A percentile compares a stretch with the other conserved stretches of the same genome.
phyloP scores from a whole-genome alignment of 2,113 vertebrate species.

The Forbesichthys agassizii region DNA sequence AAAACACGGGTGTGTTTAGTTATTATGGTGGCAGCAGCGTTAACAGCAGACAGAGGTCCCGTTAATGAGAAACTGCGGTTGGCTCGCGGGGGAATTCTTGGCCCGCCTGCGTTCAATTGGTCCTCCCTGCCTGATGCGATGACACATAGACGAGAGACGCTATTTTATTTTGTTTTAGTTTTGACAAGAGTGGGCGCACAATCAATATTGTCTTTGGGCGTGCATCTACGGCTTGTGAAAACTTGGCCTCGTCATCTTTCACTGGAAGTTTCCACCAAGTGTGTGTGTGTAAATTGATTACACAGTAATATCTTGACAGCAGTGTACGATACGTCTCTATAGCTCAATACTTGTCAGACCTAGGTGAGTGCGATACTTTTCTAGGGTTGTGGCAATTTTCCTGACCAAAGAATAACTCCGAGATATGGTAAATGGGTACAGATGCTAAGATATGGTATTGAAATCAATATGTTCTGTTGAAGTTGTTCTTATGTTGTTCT shows the following conservation, averaged over 20 bases:
- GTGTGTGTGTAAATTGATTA: conserved; percentile 17
- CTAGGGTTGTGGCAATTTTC: too few relatives aligned
- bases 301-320: conserved; percentile 23
- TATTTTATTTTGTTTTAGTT: background rate
- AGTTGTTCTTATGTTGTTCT: too few relatives aligned
- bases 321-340: conserved; percentile 2
- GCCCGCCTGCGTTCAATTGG: background rate
- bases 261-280: conserved; percentile 28
- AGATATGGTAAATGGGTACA: too few relatives aligned
- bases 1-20: background rate
- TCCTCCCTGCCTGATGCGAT: conserved; percentile 28
- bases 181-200: background rate
- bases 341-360: background rate
- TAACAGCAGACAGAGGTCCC: background rate
- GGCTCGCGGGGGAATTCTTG: conserved; percentile 9
- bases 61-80: background rate
- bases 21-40: conserved; percentile 5
- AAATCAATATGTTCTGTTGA: too few relatives aligned
- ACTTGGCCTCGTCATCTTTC: background rate
- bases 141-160: conserved; percentile 8
- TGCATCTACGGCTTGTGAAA: conserved; percentile 1
- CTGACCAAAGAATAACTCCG: too few relatives aligned
- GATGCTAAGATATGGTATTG: too few relatives aligned
- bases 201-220: conserved; percentile 43
- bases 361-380: background rate